Conservation (phyloP, 64 coral and sea anemone genomes). For the Dendronephthya gigantea region DNA sequence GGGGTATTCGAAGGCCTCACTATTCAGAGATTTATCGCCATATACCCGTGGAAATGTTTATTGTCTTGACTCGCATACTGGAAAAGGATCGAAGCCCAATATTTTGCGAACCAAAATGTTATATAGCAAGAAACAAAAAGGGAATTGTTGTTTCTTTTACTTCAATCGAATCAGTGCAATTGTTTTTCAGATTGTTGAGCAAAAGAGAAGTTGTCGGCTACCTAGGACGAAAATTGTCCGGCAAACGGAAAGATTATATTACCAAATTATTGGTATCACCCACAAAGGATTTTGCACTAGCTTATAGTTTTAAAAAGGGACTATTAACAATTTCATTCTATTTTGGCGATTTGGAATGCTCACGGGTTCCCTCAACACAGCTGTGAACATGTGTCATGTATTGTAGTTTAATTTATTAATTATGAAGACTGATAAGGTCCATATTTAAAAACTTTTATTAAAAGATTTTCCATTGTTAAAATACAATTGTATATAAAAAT, state of each 20-base stretch:
- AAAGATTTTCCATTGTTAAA: too few species aligned
- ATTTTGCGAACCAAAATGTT: not conserved
- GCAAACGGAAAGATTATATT: not conserved
- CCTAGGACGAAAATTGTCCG: not conserved
- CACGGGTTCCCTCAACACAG: constrained; percentile 8
- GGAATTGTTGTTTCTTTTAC: constrained; percentile 2
- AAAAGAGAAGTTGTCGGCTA: not conserved
- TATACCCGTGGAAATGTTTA: not conserved
- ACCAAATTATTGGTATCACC: not conserved
- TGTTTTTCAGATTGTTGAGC: not conserved
- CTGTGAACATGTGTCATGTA: not conserved
- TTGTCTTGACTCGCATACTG: not conserved
- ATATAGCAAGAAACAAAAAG: not conserved
- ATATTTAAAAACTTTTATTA: too few species aligned
- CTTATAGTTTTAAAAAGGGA: not conserved
- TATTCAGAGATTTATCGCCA: not conserved
- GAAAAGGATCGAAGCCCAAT: not conserved
- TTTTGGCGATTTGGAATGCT: constrained; percentile 9
- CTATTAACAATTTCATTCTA: not conserved
- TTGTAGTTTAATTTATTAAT: too few species aligned
- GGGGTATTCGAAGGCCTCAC: not conserved
- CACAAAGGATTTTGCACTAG: constrained; percentile 5
- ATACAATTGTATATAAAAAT: too few species aligned
- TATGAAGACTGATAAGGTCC: too few species aligned
- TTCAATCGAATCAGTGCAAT: not conserved